These are phyloP conservation scores for Geothlypis trichas DNA, from an alignment of 2,113 vertebrate species.

Conservation along the genomic window DNA sequence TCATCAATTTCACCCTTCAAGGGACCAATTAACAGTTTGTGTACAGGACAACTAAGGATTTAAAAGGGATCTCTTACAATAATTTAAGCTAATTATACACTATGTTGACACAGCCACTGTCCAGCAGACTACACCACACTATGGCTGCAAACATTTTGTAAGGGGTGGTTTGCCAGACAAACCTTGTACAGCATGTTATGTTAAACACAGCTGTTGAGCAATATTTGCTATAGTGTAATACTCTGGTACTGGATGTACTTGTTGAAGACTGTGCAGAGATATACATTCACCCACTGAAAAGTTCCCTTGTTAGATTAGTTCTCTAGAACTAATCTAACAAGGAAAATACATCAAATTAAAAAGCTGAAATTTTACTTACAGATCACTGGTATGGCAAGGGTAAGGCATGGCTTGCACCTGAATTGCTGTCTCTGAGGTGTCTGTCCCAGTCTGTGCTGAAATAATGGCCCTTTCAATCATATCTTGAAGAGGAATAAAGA, in stretches of 20 bases:
- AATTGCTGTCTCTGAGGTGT: background rate
- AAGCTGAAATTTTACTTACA: constrained; percentile 61
- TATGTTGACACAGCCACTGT: background rate
- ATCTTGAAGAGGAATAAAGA: constrained; percentile 78
- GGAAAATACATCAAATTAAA: background rate
- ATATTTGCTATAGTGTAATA: background rate
- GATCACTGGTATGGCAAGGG: constrained; percentile 74
- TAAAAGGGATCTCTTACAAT: background rate
- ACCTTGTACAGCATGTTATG: background rate
- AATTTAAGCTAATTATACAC: background rate
- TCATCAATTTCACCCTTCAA: background rate
- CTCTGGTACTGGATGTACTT: background rate
- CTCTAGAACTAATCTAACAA: background rate
- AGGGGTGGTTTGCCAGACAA: background rate
- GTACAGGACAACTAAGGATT: background rate
- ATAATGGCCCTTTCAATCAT: constrained; percentile 77
- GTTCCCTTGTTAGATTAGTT: too few species aligned
- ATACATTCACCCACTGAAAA: background rate
- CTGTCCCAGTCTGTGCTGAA: constrained; percentile 56
- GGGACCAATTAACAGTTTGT: background rate
- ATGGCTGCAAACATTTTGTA: background rate
- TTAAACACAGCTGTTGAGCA: background rate
- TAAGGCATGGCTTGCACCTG: constrained; percentile 75
- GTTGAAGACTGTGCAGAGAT: background rate
- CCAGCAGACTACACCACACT: background rate